Conservation (phyloP, 2,888 invertebrate species). For the Pristionchus arcanus region DNA sequence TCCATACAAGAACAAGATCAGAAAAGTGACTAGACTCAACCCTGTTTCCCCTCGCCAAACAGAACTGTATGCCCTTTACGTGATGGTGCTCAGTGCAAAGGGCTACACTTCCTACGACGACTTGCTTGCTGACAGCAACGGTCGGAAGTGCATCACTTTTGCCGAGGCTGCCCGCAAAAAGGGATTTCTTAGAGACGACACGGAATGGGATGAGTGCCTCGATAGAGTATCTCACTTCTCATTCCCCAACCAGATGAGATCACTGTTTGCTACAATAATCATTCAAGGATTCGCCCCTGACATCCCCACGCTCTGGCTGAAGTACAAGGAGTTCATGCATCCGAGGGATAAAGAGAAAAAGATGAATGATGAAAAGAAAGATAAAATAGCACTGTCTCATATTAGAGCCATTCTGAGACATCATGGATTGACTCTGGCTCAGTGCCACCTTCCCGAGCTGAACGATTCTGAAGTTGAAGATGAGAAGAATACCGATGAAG, state of each 20-base stretch:
- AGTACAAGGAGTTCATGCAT: slow-evolving; percentile 17
- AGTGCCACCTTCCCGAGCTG: slow-evolving; percentile 1
- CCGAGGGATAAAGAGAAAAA: background rate
- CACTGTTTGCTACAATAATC: slow-evolving; percentile 23
- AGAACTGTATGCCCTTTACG: slow-evolving; percentile 26
- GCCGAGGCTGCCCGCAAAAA: slow-evolving; percentile 13
- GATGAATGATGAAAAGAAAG: background rate
- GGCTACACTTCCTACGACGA: slow-evolving; percentile 15
- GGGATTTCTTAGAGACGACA: slow-evolving; percentile 12
- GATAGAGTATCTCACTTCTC: background rate
- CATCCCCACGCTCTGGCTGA: background rate
- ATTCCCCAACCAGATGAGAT: slow-evolving; percentile 18
- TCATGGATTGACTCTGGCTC: background rate
- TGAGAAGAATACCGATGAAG: background rate
- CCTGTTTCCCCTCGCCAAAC: background rate
- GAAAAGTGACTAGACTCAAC: background rate
- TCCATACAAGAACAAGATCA: background rate
- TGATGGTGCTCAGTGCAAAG: slow-evolving; percentile 28
- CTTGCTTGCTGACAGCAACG: background rate
- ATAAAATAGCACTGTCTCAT: background rate
- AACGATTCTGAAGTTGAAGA: background rate
- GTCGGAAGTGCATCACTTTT: background rate
- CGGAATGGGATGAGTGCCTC: slow-evolving; percentile 34
- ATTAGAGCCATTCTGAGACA: slow-evolving; percentile 17
- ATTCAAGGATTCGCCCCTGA: background rate